Evolutionary conservation across 64 coral and sea anemone species (phyloP).

Genomic region (Acropora tenuis): DNA sequence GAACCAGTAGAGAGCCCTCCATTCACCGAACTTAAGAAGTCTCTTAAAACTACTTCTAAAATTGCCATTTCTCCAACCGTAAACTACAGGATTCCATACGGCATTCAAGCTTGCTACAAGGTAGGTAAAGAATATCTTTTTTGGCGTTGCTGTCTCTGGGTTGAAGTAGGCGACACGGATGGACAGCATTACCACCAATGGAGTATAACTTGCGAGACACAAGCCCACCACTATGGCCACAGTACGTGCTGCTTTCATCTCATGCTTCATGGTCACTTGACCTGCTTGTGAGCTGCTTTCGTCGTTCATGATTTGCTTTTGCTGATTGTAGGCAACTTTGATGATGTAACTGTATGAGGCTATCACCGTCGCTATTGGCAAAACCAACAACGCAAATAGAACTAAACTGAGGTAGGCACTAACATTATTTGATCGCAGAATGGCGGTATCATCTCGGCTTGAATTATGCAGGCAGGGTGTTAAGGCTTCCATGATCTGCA

Average conservation of each 20-base stretch:
- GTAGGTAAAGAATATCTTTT: neutral
- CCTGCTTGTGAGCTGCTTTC: neutral
- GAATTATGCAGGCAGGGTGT: neutral
- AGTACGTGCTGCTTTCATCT: conserved; percentile 13
- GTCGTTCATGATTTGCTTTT: neutral
- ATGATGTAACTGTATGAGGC: neutral
- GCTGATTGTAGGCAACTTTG: conserved; percentile 10
- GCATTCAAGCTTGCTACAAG: conserved; percentile 2
- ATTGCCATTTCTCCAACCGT: conserved; percentile 43
- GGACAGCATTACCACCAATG: conserved; percentile 10
- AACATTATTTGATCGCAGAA: neutral
- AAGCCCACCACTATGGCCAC: conserved; percentile 44
- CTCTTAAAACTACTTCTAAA: conserved; percentile 42
- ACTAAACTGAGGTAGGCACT: neutral
- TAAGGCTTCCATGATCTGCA: neutral
- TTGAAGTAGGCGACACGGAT: neutral
- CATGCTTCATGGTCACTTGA: neutral
- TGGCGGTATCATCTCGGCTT: no score
- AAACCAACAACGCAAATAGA: neutral
- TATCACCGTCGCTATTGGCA: neutral
- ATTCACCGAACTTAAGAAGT: conserved; percentile 3
- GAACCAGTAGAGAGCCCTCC: no score
- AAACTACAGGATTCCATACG: conserved; percentile 56
- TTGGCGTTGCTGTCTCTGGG: neutral
- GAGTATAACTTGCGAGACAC: conserved; percentile 33